Base-by-base conservation (phyloP, 1,140 invertebrate genomes). In the Parasteatoda tepidariorum region DNA sequence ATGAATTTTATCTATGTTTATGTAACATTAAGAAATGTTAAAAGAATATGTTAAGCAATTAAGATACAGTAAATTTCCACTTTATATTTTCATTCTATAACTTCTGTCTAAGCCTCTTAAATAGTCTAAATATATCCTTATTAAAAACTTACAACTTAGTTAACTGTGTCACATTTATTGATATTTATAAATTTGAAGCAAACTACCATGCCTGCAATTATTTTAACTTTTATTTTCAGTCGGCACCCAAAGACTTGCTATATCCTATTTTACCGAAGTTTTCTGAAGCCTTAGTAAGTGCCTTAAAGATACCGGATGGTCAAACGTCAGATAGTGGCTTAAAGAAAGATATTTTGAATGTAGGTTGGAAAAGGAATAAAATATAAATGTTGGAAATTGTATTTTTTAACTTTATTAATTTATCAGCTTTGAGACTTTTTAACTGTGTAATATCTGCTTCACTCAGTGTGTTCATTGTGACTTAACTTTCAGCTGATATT, bases 281-380 rank as follows among this genome's bases (percentile, higher is more conserved):
- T 87, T 93, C 92, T 86, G 91, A 93, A 86, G 93, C 93, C 74
- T 92, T 95, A 79, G 90, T 94, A 18, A 88, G 92, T 68, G 92
- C 90, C 83, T 88, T 95, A 15, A 89, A 90, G 83, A 90, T 91
- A 41, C 91, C 92, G 57, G 91, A 93, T 87, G 91, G 91, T 1
- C 86, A 89, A 26, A 91, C 89, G 0, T 92, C 91, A 64, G 93
- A 94, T 86, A 92, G 91, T 87, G 91, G 93, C 15, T 88, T 95
- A 6, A 94, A 94, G 86, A 93, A 92, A 28, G 93, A 94, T 87
- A 92, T 94, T 38, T 89, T 94, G 0, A 94, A 91, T 91, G 93
- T 91, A 88, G 67, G 61, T 85, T n/a, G n/a, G n/a, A n/a, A n/a
- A n/a, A n/a, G n/a, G 6, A 22, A 11, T 15, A 61, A 61, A 61